Evolutionary conservation across 2,797 vertebrate genomes (phyloP).

Genomic region (Xenentodon cancila): DNA sequence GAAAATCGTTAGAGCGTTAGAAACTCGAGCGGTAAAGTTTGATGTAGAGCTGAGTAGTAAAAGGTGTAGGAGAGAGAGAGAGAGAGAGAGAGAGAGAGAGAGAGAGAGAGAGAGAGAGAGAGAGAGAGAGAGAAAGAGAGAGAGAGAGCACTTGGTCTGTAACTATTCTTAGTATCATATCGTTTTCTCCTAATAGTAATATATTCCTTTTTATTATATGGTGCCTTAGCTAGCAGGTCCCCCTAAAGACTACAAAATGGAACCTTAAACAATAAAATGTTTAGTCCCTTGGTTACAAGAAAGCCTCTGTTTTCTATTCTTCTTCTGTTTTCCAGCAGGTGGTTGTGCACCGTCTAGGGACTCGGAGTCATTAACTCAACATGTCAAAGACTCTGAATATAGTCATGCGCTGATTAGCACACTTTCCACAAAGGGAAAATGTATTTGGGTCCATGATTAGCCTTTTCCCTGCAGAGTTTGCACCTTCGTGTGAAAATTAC

Average conservation of each 20-base stretch:
- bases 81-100: no score
- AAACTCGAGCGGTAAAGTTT: no score
- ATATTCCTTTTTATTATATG: background rate
- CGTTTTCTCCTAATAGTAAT: background rate
- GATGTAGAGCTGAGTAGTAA: no score
- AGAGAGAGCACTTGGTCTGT: background rate
- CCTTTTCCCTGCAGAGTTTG: background rate
- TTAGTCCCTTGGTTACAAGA: background rate
- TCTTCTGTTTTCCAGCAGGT: background rate
- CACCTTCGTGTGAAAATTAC: background rate
- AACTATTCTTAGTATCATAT: no score
- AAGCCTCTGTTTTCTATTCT: background rate
- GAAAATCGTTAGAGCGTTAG: no score
- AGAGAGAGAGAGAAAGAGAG: background rate
- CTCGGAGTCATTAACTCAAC: background rate
- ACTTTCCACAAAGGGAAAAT: no score
- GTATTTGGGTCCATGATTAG: background rate
- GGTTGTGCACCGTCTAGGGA: background rate
- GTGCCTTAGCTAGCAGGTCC: background rate
- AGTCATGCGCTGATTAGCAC: slow-evolving; percentile 1
- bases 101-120: no score
- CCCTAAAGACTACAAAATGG: background rate
- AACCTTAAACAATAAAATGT: background rate
- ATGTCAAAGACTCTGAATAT: background rate
- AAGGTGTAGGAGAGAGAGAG: no score